These are phyloP conservation scores for Herpailurus yagouaroundi DNA, from an alignment of 2,113 vertebrate genomes.

Conservation along the genomic window DNA sequence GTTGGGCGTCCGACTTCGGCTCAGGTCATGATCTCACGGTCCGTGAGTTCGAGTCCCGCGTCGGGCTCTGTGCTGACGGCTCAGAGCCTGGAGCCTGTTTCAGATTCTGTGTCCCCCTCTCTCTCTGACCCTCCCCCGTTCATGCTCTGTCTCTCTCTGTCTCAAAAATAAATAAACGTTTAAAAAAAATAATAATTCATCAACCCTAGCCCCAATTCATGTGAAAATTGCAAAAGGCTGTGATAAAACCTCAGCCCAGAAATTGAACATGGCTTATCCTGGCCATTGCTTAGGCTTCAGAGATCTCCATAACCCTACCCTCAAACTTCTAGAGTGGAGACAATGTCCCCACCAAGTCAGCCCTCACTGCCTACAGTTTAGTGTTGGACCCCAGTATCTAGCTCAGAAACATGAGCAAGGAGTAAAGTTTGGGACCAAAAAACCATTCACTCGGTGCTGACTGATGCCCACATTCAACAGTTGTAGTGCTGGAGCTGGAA, in stretches of 20 bases:
- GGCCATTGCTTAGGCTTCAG: neutral
- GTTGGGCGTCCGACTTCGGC: too few species aligned
- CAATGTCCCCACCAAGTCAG: neutral
- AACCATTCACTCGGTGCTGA: neutral
- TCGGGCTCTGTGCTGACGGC: too few species aligned
- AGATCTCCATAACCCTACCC: neutral
- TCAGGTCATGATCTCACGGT: too few species aligned
- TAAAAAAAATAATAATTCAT: neutral
- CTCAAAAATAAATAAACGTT: too few species aligned
- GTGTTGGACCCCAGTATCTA: neutral
- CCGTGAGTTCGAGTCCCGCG: too few species aligned
- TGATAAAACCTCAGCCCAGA: neutral
- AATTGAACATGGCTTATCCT: neutral
- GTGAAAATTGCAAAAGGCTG: constrained; percentile 15
- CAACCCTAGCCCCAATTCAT: neutral
- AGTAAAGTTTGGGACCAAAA: neutral
- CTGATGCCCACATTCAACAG: neutral
- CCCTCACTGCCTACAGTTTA: neutral
- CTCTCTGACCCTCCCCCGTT: too few species aligned
- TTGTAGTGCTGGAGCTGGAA: neutral
- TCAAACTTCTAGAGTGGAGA: neutral
- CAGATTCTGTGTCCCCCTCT: too few species aligned
- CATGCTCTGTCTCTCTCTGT: too few species aligned
- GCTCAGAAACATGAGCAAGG: neutral
- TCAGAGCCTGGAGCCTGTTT: too few species aligned